phyloP scores from a whole-genome alignment of 2,888 invertebrate species.

The Lasioglossum vierecki region DNA sequence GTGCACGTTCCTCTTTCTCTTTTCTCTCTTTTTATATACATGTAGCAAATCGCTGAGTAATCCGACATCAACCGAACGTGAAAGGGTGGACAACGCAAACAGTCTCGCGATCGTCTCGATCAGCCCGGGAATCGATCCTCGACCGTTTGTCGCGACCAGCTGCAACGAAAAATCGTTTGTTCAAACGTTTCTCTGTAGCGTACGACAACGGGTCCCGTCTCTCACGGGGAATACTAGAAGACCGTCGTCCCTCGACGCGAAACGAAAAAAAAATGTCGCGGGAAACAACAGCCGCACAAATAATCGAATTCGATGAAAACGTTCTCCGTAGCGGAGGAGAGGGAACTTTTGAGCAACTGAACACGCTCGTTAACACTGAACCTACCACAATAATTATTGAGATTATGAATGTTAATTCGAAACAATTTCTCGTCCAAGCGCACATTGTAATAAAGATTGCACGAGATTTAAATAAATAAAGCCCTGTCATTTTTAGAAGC shows the following conservation, averaged over 20 bases:
- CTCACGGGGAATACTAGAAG: constrained; percentile 8
- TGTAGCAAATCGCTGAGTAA: constrained; percentile 41
- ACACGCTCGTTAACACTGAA: background rate
- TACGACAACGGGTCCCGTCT: constrained; percentile 6
- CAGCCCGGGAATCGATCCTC: background rate
- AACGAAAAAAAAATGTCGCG: background rate
- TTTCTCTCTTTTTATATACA: constrained; percentile 18
- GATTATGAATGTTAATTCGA: too few species aligned
- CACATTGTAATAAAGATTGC: too few species aligned
- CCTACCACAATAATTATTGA: too few species aligned
- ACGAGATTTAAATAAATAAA: too few species aligned
- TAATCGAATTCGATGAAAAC: background rate
- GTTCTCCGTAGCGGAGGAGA: constrained; percentile 44
- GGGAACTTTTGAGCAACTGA: constrained; percentile 59
- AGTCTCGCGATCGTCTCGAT: background rate
- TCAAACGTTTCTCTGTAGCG: background rate
- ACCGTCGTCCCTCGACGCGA: constrained; percentile 14
- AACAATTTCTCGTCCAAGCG: too few species aligned
- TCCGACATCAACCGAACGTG: constrained; percentile 18
- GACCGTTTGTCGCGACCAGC: background rate
- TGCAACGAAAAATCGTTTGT: constrained; percentile 16
- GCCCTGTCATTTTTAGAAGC: too few species aligned
- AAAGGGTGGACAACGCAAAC: background rate
- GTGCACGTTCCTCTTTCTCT: background rate
- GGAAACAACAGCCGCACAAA: background rate